phyloP scores from a whole-genome alignment of 2,113 vertebrate species.

The Ellobius talpinus region DNA sequence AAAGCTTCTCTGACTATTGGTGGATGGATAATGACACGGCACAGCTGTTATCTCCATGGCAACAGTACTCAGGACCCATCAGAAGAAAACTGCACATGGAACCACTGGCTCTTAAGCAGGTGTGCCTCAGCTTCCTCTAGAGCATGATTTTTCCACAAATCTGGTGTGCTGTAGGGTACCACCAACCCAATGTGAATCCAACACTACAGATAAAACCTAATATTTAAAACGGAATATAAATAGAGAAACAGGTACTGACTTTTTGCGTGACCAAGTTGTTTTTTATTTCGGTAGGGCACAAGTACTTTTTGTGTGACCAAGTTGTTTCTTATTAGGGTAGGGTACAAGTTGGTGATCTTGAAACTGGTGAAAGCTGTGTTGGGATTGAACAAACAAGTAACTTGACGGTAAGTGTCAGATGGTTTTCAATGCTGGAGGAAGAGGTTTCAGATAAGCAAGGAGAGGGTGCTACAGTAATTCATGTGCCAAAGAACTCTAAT shows the following conservation, averaged over 20 bases:
- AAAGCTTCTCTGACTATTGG: constrained; percentile 86
- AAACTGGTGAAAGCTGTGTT: constrained; percentile 29
- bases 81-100: constrained; percentile 87
- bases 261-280: not conserved
- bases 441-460: constrained; percentile 11
- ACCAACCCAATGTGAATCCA: constrained; percentile 82
- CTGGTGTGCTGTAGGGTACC: constrained; percentile 85
- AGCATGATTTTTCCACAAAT: constrained; percentile 84
- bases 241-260: not conserved
- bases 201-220: constrained; percentile 80
- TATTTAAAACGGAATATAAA: not conserved
- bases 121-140: constrained; percentile 88
- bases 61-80: constrained; percentile 83
- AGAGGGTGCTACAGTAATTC: not conserved
- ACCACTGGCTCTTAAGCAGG: constrained; percentile 76
- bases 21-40: constrained; percentile 87
- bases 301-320: too few species aligned
- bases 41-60: constrained; percentile 87
- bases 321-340: not conserved
- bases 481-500: not conserved
- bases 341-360: not conserved
- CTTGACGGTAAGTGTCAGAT: not conserved
- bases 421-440: constrained; percentile 19
- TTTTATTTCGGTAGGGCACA: too few species aligned
- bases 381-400: constrained; percentile 23